Evolutionary conservation across 2,888 invertebrate genomes (phyloP).

Genomic region (Lasioglossum calceatum): DNA sequence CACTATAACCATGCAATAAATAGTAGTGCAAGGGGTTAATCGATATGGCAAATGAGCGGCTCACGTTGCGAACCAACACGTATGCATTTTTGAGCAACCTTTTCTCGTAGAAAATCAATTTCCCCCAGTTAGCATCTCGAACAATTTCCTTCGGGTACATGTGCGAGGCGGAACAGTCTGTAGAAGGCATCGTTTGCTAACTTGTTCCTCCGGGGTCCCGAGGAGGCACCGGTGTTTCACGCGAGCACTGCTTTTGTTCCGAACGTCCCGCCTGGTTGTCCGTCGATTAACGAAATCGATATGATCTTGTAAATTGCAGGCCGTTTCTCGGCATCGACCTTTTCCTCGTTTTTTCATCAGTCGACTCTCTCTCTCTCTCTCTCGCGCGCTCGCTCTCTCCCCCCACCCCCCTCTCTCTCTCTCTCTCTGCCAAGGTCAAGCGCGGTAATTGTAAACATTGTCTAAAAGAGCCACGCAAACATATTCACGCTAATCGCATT

Average conservation of each 20-base stretch:
- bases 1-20: no score
- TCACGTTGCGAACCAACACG: neutral
- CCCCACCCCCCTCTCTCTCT: neutral
- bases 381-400: neutral
- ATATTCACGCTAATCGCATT: slow-evolving; percentile 33
- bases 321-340: slow-evolving; percentile 4
- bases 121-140: neutral
- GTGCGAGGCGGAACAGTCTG: neutral
- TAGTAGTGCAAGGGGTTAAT: no score
- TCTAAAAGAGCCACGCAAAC: slow-evolving; percentile 25
- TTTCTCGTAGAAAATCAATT: neutral
- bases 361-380: no score
- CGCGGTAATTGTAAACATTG: slow-evolving; percentile 18
- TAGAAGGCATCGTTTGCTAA: neutral
- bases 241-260: slow-evolving; percentile 15
- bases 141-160: neutral
- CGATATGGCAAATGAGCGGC: neutral
- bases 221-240: neutral
- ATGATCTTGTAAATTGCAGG: slow-evolving; percentile 17
- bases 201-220: slow-evolving; percentile 1
- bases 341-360: neutral
- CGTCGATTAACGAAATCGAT: slow-evolving; percentile 24
- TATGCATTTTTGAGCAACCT: neutral
- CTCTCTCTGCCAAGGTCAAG: neutral
- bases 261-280: neutral